Percentiles rank a stretch among this genome's conserved stretches.
phyloP scores from a whole-genome alignment of 2,113 vertebrate species.

The Aix galericulata region DNA sequence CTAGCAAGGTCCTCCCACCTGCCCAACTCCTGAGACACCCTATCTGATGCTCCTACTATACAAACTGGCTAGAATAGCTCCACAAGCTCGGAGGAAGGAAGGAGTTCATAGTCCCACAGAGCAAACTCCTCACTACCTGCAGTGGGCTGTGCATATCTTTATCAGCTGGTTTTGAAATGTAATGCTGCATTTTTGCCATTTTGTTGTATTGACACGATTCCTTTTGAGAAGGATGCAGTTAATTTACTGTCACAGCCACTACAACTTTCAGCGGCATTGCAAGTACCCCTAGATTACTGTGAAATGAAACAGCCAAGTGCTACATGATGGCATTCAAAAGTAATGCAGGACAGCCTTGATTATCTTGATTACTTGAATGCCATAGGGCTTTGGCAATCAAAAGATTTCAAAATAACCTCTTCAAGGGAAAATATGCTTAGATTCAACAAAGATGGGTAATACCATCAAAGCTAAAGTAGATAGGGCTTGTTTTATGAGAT shows the following conservation, averaged over 20 bases:
- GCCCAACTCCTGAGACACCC: background rate
- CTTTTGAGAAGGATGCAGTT: background rate
- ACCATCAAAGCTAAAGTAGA: background rate
- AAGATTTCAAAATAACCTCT: background rate
- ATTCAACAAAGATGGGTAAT: background rate
- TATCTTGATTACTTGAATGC: background rate
- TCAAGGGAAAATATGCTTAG: background rate
- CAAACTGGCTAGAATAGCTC: background rate
- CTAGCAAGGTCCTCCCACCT: background rate
- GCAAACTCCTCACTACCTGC: background rate
- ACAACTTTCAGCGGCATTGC: background rate
- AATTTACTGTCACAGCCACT: background rate
- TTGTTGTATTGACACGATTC: background rate
- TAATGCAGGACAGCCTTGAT: background rate
- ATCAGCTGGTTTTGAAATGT: background rate
- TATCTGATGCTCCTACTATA: background rate
- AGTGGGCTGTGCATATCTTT: background rate
- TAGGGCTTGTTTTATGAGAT: background rate
- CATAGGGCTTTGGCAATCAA: background rate
- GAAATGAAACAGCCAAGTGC: background rate
- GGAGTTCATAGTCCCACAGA: background rate
- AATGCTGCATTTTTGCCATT: background rate
- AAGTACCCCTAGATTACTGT: background rate
- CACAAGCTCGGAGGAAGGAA: background rate
- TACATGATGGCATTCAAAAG: background rate